Evolutionary conservation across 2,888 invertebrate genomes (phyloP).

Genomic region (Andricus curvator): DNA sequence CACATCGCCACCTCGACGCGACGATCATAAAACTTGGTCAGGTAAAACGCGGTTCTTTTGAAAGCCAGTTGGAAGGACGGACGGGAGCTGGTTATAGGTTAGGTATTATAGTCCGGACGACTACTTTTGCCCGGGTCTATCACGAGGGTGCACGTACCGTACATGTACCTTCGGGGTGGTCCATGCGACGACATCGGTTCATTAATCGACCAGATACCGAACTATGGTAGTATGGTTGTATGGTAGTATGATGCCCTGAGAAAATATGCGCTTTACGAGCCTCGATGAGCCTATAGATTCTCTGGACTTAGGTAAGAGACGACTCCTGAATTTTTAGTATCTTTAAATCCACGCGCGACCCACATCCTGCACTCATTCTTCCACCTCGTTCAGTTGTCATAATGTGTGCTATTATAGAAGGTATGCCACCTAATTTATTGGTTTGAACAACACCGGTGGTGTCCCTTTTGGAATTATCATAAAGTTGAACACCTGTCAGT

Average conservation of each 20-base stretch:
- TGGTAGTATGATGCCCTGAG: conserved; percentile 47
- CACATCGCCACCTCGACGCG: conserved; percentile 78
- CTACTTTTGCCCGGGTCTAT: conserved; percentile 55
- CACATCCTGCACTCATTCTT: conserved; percentile 20
- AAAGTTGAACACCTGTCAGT: background rate
- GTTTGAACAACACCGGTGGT: background rate
- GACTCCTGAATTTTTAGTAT: conserved; percentile 56
- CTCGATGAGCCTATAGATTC: background rate
- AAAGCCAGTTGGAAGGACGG: conserved; percentile 62
- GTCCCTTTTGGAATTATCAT: conserved; percentile 5
- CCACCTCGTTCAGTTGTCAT: conserved; percentile 13
- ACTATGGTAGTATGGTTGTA: conserved; percentile 33
- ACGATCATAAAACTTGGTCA: conserved; percentile 78
- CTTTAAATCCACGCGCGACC: conserved; percentile 37
- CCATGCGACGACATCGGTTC: conserved; percentile 75
- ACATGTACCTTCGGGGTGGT: conserved; percentile 74
- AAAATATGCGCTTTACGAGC: conserved; percentile 56
- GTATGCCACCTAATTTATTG: background rate
- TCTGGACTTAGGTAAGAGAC: conserved; percentile 46
- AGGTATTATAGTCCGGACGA: conserved; percentile 66
- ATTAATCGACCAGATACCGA: conserved; percentile 75
- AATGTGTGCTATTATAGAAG: background rate
- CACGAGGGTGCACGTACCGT: conserved; percentile 61
- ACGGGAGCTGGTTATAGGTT: conserved; percentile 71
- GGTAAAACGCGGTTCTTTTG: conserved; percentile 76